These are phyloP conservation scores for Polydrusus cervinus DNA, from an alignment of 2,888 invertebrate species.

Conservation along the genomic window DNA sequence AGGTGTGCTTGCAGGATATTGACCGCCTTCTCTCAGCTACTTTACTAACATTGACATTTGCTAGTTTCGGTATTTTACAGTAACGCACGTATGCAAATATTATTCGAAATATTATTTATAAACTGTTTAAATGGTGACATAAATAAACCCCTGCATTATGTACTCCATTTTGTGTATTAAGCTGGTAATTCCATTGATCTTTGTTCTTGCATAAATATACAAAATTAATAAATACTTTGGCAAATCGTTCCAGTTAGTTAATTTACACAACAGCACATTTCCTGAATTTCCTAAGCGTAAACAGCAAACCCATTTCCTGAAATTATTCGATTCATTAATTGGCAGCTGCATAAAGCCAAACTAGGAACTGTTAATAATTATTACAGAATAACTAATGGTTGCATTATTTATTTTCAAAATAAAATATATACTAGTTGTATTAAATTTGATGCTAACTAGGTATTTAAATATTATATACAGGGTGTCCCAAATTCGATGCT, in stretches of 20 bases:
- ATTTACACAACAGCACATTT: constrained; percentile 25
- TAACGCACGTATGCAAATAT: no score
- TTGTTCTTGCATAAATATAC: constrained; percentile 2
- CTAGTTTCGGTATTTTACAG: no score
- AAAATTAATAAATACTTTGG: constrained; percentile 13
- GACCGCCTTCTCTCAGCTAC: no score
- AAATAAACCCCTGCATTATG: no score
- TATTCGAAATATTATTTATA: no score
- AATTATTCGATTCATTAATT: constrained; percentile 20
- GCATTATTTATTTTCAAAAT: background rate
- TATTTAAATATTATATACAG: no score
- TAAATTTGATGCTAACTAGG: no score
- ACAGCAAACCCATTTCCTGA: constrained; percentile 17
- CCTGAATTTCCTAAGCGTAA: constrained; percentile 26
- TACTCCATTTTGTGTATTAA: background rate
- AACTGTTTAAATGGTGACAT: no score
- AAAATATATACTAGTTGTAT: background rate
- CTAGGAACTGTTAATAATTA: background rate
- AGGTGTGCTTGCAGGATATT: no score
- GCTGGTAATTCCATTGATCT: constrained; percentile 1
- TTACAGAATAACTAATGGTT: background rate
- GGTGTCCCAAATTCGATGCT: no score
- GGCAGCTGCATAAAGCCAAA: constrained; percentile 9
- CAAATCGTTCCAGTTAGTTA: constrained; percentile 23
- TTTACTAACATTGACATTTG: no score